Percentiles rank a stretch among this genome's conserved stretches.
Conservation (phyloP, 2,797 vertebrate species). For the Arrhamphus sclerolepis region DNA sequence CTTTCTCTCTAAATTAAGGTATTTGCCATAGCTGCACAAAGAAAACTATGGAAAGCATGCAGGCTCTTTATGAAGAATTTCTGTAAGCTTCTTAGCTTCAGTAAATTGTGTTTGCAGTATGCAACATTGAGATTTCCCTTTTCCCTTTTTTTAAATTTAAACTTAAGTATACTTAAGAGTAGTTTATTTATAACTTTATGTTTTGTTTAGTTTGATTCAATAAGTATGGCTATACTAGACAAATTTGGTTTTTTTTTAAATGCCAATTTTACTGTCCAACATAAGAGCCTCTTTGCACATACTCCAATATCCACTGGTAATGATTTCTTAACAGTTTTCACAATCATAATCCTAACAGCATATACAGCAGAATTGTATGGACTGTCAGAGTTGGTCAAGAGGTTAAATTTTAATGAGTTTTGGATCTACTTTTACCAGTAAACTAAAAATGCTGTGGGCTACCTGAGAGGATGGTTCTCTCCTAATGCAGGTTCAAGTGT, state of each 20-base stretch:
- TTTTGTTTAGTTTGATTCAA: no score
- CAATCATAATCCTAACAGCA: slow-evolving; percentile 17
- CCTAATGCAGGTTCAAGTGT: slow-evolving; percentile 40
- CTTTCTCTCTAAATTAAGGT: no score
- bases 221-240: no score
- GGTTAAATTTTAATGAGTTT: slow-evolving; percentile 60
- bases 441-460: slow-evolving; percentile 32
- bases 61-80: not conserved
- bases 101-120: no score
- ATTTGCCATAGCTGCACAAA: no score
- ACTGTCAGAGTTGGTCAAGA: slow-evolving; percentile 41
- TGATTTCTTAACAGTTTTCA: slow-evolving; percentile 11
- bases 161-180: no score
- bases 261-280: no score
- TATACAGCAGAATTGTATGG: slow-evolving; percentile 16
- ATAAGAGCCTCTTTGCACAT: not conserved
- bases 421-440: slow-evolving; percentile 41
- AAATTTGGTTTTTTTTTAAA: no score
- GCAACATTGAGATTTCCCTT: no score
- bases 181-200: no score
- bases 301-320: slow-evolving; percentile 4
- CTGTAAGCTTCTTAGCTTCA: no score
- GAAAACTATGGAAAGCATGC: not conserved
- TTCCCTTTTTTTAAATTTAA: no score
- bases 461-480: slow-evolving; percentile 23